phyloP scores from a whole-genome alignment of 1,140 invertebrate species.

The Bombus soroeensis region DNA sequence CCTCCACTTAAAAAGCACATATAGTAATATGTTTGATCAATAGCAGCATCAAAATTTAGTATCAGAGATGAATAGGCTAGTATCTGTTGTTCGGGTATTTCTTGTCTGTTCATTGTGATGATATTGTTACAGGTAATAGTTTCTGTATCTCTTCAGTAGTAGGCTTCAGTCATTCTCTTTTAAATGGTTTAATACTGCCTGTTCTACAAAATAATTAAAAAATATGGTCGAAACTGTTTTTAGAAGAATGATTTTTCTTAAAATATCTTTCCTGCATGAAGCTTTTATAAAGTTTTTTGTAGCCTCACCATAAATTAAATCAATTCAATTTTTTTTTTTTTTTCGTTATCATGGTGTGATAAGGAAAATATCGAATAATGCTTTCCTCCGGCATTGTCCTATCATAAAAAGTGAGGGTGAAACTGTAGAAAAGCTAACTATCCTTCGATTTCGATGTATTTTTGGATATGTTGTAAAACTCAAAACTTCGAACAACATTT shows the following conservation, averaged over 20 bases:
- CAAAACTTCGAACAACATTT: no score
- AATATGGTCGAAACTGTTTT: neutral
- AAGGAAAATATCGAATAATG: no score
- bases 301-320: no score
- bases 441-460: no score
- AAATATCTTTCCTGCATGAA: no score
- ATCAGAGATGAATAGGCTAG: neutral
- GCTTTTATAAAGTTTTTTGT: no score
- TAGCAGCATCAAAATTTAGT: neutral
- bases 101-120: neutral
- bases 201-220: neutral
- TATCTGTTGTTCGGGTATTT: neutral
- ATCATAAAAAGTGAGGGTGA: no score
- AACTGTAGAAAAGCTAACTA: no score
- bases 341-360: no score
- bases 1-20: neutral
- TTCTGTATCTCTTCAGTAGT: neutral
- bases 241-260: neutral
- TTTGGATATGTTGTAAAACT: no score
- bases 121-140: neutral
- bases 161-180: neutral
- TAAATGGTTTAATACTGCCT: neutral
- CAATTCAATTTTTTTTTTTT: no score
- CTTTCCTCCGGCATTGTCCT: no score
- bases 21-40: slow-evolving; percentile 2